Evolutionary conservation across 2,888 invertebrate species (phyloP), one percentile per base, ranked within the genome.

Genomic region (Agrochola litura): DNA sequence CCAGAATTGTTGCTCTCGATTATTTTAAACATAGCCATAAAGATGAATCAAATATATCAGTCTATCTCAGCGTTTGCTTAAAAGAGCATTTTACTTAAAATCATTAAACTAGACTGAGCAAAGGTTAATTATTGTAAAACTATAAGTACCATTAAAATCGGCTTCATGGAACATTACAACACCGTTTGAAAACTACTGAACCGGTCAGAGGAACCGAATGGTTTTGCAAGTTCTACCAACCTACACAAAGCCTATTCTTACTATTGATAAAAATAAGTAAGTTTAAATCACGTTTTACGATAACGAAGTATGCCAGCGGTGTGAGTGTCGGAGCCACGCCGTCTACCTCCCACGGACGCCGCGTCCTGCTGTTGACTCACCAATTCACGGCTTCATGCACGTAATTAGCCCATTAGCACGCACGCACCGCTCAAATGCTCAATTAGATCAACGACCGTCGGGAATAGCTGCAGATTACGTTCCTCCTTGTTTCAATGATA

Each of bases 371-470:
- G 88, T 94, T 95, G 95, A 96, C 93, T 96, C 96, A 96, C 95
- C 95, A 95, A 94, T 95, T 95, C 95, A 90, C 93, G 90, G 85
- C 89, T 92, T 93, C 94, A 94, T 95, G 90, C 91, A 91, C 96
- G 93, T 96, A 96, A 96, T 96, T 96, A 96, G 94, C 87, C 96
- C 94, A 95, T 96, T 95, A 96, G 94, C 95, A 95, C 95, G 95
- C 96, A 96, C 96, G 96, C 95, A 95, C 93, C 92, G 93, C 94
- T 94, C 95, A 96, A 96, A 95, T 95, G 95, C 94, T 96, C 96
- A 96, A 96, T 96, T 96, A 93, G 93, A 93, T 92, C 93, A 93
- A 96, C 95, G 95, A 95, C 95, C 95, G 95, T 90, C 95, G 93
- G 92, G 92, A 93, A 94, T 93, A 92, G 92, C 92, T 90, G 89